A percentile compares a stretch with the other conserved stretches of the same genome.
phyloP scores from a whole-genome alignment of 92 coral and sea anemone species.

The Chrysogorgia sp. region DNA sequence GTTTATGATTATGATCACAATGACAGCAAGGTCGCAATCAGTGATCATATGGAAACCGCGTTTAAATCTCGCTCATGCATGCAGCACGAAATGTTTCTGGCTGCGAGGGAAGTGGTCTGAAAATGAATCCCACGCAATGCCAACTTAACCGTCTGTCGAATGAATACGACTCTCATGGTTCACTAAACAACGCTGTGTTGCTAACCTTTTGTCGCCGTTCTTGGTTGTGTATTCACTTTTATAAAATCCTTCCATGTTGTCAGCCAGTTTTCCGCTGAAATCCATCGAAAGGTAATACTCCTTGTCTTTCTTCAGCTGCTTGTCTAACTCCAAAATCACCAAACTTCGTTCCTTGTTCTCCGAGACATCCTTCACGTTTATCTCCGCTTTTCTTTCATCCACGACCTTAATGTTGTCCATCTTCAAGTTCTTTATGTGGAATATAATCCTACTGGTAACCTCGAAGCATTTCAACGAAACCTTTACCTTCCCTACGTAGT shows the following conservation, averaged over 20 bases:
- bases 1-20: too few relatives aligned
- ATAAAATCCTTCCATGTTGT: conserved; percentile 69
- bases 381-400: conserved; percentile 37
- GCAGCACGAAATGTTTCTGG: too few relatives aligned
- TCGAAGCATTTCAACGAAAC: conserved; percentile 63
- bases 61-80: too few relatives aligned
- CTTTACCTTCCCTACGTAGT: conserved; percentile 66
- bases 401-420: conserved; percentile 47
- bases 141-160: not conserved
- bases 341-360: conserved; percentile 50
- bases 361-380: conserved; percentile 46
- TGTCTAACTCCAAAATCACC: conserved; percentile 34
- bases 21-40: too few relatives aligned
- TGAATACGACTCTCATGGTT: not conserved
- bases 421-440: conserved; percentile 68
- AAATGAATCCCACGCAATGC: too few relatives aligned
- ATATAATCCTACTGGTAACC: conserved; percentile 62
- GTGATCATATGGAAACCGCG: too few relatives aligned
- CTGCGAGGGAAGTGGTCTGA: too few relatives aligned
- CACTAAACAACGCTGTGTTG: not conserved
- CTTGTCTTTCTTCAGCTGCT: conserved; percentile 47
- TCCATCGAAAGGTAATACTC: conserved; percentile 57
- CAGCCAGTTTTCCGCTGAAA: conserved; percentile 59
- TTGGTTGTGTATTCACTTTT: conserved; percentile 63
- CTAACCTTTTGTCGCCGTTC: conserved; percentile 61